Conservation (phyloP, 2,888 invertebrate genomes). For the Chloroclysta siterata region DNA sequence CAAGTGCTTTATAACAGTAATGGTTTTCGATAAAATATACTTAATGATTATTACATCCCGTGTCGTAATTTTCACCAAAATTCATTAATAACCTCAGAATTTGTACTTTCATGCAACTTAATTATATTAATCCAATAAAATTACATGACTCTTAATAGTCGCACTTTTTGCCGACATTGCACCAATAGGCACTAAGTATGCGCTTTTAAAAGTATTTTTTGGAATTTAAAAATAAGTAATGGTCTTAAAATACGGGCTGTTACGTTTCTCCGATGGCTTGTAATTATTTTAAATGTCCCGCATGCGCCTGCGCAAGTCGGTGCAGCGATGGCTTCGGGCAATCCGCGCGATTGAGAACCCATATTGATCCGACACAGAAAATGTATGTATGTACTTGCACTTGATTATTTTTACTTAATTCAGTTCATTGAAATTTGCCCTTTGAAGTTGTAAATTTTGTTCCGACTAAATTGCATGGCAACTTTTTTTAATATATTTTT, state of each 20-base stretch:
- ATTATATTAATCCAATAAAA: slow-evolving; percentile 59
- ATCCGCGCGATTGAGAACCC: slow-evolving; percentile 75
- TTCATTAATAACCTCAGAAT: slow-evolving; percentile 45
- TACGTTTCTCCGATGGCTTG: slow-evolving; percentile 82
- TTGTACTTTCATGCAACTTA: slow-evolving; percentile 51
- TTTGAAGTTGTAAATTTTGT: slow-evolving; percentile 16
- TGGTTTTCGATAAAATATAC: slow-evolving; percentile 18
- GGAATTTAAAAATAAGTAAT: slow-evolving; percentile 84
- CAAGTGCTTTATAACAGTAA: slow-evolving; percentile 4
- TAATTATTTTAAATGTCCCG: slow-evolving; percentile 86
- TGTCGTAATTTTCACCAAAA: slow-evolving; percentile 39
- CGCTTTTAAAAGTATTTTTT: slow-evolving; percentile 75
- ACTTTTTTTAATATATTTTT: background rate
- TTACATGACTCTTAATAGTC: slow-evolving; percentile 64
- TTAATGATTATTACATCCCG: slow-evolving; percentile 35
- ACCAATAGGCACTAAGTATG: slow-evolving; percentile 74
- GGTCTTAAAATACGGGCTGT: slow-evolving; percentile 84
- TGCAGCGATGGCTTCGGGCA: slow-evolving; percentile 65
- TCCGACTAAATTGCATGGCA: slow-evolving; percentile 6
- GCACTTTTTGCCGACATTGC: slow-evolving; percentile 68
- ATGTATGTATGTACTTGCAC: slow-evolving; percentile 25
- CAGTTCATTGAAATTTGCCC: slow-evolving; percentile 31
- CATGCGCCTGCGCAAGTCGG: slow-evolving; percentile 57
- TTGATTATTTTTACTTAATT: slow-evolving; percentile 34
- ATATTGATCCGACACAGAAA: slow-evolving; percentile 71